Evolutionary conservation across 2,888 invertebrate genomes (phyloP), one percentile per base, ranked within the genome.

Genomic region (Drosophila meridionalis): DNA sequence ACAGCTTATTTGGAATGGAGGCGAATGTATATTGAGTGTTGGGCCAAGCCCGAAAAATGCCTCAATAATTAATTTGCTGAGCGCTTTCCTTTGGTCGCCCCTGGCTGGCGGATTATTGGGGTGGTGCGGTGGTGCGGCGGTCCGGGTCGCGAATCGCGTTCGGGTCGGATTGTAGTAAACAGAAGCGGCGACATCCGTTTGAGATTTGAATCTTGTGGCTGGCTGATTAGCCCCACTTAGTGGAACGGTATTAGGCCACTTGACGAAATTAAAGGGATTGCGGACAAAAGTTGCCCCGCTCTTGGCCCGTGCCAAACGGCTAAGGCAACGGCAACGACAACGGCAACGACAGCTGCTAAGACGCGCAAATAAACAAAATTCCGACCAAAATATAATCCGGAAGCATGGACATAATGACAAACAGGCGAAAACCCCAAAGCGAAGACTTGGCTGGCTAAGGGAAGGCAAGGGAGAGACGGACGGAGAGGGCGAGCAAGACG

Each of bases 161-260:
- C 38, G 56, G 56, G 57, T 38, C 45, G 69, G 59, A 65, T 69
- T 82, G 83, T 76, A 52, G 52, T 36, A 69, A 74, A 78, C 77
- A 87, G 64, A 53, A 79, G 56, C 76, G 73, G 60, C 76, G 78
- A 89, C 85, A 89, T 89, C 87, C 86, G 89, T 75, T 87, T 78
- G 76, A 89, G 89, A 89, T 86, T 87, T 80, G 70, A 73, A 89
- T 89, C 83, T 74, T 78, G 83, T 71, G 78, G 78, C 79, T 79
- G 79, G 80, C 78, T 87, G 86, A 87, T 87, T 87, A 87, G 89
- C 89, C 85, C 68, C 83, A 82, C 85, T 87, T 87, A 82, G 87
- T 87, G 89, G 83, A 89, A 73, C 73, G 80, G 80, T 78, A 87
- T 89, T 87, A 82, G 87, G 82, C 85, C 86, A 89, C 87, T 87